Base-by-base conservation (phyloP, 2,797 vertebrate genomes). In the Poeciliopsis gracilis region DNA sequence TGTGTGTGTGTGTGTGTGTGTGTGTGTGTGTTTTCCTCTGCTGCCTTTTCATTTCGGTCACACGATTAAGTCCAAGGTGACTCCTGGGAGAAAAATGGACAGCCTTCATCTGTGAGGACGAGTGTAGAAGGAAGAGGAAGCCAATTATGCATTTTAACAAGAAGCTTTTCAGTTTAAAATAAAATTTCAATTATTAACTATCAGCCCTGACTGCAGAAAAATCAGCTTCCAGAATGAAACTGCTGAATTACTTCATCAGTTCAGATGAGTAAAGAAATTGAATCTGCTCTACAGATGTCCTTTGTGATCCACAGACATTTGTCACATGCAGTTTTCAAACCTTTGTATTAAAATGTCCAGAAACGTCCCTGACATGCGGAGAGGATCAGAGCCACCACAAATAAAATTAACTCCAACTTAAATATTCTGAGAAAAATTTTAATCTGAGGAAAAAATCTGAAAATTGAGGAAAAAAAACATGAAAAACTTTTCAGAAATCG, bases 51-150 rank as follows among this genome's bases (percentile, higher is more conserved):
- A 76, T 80, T 83, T 83, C 49, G 38, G 85, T 47, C 83, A 81
- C 77, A 80, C 82, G 88, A 91, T 88, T 83, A 79, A 25, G 82
- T 91, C 88, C 94, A 95, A 95, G 94, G 93, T 94, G 94, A 96
- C 94, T 93, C 91, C 88, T 91, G 63, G 57, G 82, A 88, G 83
- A 87, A 74, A 86, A 86, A 78, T 43, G 61, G 71, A 81, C 76
- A 41, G 63, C 70, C 67, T 80, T 78, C 76, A 79, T 85, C 77
- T 75, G 82, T 82, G 80, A 77, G 78, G 80, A 88, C 83, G 84
- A 75, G 45, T 69, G 75, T 33, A 28, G 30, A 15, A 59, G 28
- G 36, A 82, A 46, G 72, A 28, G 46, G 73, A 47, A 23, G 55
- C 73, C 77, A 79, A 63, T 49, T 38, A 82, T 45, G 47, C 46